phyloP scores from a whole-genome alignment of 1,140 invertebrate genomes.

The Drosophila neocordata region DNA sequence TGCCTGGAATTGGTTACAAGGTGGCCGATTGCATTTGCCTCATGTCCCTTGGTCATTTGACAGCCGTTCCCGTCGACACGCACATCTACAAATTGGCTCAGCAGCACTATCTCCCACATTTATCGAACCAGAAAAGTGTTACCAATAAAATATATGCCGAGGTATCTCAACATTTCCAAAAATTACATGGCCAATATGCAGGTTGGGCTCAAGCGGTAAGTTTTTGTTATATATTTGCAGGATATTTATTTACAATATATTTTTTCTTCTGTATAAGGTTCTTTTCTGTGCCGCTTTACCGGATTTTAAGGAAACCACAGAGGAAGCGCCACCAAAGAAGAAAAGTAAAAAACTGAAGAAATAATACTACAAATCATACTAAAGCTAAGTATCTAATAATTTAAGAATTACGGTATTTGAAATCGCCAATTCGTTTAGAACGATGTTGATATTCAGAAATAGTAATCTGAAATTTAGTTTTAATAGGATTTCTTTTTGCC shows the following conservation, averaged over 20 bases:
- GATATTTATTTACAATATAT: constrained; percentile 60
- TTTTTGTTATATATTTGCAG: neutral
- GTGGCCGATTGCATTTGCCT: constrained; percentile 99
- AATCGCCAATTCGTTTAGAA: no score
- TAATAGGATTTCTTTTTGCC: neutral
- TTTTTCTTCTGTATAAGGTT: constrained; percentile 83
- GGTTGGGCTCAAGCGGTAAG: constrained; percentile 97
- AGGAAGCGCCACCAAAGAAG: neutral
- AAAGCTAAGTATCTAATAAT: no score
- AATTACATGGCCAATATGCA: constrained; percentile 92
- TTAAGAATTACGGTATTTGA: no score
- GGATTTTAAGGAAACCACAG: neutral
- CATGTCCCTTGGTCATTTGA: constrained; percentile 96
- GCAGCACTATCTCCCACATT: constrained; percentile 91
- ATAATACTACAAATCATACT: constrained; percentile 58
- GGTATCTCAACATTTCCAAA: constrained; percentile 91
- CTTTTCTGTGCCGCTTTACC: constrained; percentile 86
- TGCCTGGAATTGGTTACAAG: constrained; percentile 95
- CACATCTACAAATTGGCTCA: constrained; percentile 97
- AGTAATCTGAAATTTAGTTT: no score
- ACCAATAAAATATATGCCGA: constrained; percentile 93
- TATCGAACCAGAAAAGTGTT: constrained; percentile 90
- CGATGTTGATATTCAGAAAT: no score
- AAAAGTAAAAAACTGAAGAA: constrained; percentile 53
- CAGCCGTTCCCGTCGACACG: constrained; percentile 97